Conservation (phyloP, 2,888 invertebrate species). For the Entomobrya multifasciata region DNA sequence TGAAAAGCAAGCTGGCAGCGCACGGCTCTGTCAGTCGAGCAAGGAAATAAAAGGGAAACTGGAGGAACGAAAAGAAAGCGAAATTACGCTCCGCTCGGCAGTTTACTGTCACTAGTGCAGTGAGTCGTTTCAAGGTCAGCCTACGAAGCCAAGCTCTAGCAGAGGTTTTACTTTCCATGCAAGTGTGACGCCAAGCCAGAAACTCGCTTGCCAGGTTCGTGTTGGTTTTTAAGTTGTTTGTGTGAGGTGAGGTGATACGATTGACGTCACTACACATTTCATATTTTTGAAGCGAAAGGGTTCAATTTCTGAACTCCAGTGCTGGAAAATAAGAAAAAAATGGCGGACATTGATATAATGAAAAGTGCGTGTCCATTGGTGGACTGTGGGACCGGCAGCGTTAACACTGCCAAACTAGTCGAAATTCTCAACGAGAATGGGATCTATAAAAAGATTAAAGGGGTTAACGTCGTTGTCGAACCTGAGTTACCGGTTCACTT, state of each 20-base stretch:
- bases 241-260: not conserved
- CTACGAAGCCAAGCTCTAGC: not conserved
- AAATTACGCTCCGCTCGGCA: not conserved
- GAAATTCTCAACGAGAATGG: conserved; percentile 57
- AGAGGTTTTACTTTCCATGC: not conserved
- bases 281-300: not conserved
- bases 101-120: conserved; percentile 12
- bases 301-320: no score
- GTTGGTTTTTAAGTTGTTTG: not conserved
- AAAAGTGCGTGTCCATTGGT: conserved; percentile 33
- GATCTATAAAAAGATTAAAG: conserved; percentile 33
- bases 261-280: not conserved
- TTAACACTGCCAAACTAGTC: conserved; percentile 56
- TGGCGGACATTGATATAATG: conserved; percentile 44
- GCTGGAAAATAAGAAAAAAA: not conserved
- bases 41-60: conserved; percentile 29
- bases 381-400: conserved; percentile 44
- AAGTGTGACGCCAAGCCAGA: not conserved
- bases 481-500: conserved; percentile 71
- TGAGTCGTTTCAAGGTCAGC: conserved; percentile 55
- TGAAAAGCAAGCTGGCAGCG: not conserved
- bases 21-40: not conserved
- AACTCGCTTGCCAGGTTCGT: not conserved
- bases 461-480: conserved; percentile 63
- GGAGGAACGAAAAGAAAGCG: conserved; percentile 36